phyloP scores from a whole-genome alignment of 2,113 vertebrate genomes.

The Brevimyrus niger region DNA sequence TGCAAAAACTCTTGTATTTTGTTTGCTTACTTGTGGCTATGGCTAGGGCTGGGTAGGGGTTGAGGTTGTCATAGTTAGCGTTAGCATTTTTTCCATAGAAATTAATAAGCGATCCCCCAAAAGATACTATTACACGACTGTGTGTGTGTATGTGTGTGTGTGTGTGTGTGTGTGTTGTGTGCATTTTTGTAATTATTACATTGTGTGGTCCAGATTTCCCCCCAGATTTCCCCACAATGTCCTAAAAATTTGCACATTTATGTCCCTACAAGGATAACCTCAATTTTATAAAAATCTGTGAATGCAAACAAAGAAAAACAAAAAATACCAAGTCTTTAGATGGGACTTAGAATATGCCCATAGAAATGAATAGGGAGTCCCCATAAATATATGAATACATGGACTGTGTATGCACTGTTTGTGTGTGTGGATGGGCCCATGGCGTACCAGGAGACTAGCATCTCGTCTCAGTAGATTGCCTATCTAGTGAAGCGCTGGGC shows the following conservation, averaged over 20 bases:
- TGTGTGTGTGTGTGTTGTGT: too few species aligned
- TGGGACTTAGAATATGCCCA: background rate
- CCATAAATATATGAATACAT: background rate
- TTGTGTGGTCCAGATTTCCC: background rate
- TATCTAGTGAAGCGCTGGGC: constrained; percentile 13
- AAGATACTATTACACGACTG: too few species aligned
- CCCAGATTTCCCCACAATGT: background rate
- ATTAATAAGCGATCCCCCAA: too few species aligned
- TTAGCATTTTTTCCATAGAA: too few species aligned
- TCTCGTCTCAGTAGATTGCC: constrained; percentile 16
- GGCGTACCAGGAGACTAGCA: background rate
- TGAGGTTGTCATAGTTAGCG: too few species aligned
- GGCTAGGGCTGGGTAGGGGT: too few species aligned
- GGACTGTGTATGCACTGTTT: background rate
- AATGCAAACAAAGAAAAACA: background rate
- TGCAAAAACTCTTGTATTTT: too few species aligned
- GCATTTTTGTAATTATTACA: background rate
- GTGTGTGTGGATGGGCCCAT: background rate
- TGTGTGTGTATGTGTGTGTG: too few species aligned
- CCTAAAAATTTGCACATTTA: background rate
- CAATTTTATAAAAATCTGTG: background rate
- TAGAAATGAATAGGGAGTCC: background rate
- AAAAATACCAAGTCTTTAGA: background rate
- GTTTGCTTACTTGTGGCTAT: too few species aligned
- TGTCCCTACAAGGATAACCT: background rate